Base-by-base conservation (phyloP, 2,888 invertebrate genomes). In the Patella ulyssiponensis region DNA sequence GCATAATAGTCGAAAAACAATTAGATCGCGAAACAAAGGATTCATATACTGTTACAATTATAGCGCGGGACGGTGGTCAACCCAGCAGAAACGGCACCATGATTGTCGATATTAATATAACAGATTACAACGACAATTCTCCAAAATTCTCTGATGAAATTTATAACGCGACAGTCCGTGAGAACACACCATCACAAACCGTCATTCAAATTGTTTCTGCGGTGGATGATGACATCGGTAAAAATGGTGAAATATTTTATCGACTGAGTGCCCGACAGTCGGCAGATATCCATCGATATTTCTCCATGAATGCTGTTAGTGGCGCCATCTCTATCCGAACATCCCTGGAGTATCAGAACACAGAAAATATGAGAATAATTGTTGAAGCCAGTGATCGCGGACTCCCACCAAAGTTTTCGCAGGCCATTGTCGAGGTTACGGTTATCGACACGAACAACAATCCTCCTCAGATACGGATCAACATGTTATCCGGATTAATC, bases 371-470 rank as follows among this genome's bases (percentile, higher is more conserved):
- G 76, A 81, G 80, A 56, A 79, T 89, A 11, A 83, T 85, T 52
- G 87, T 88, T 9, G 87, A 87, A 69, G 88, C 88, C 11, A 84
- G 83, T 53, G 89, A 89, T 77, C 74, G 80, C 27, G 88, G 85
- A 0, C 75, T 79, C 2, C 87, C 86, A 69, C 84, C 88, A 0
- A 82, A 84, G 71, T 86, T 85, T 44, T 81, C 86, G 2, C 85
- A 85, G 56, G 85, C 87, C 2, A 82, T 86, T 71, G 87, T 88
- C 3, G 82, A 82, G 64, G 83, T 89, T 44, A 80, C 82, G 69
- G 95, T 98, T 11, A 96, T 96, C 88, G 92, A 92, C 81, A 97
- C 97, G 92, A 98, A 98, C 92, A 98, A 98, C 91, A 97, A 98
- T 91, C 97, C 98, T 17, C 98, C 98, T 0, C 94, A 96, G 64